Percentiles rank a stretch among this genome's conserved stretches.
Conservation (phyloP, 2,797 vertebrate species). For the Notoglanidium macrostoma region DNA sequence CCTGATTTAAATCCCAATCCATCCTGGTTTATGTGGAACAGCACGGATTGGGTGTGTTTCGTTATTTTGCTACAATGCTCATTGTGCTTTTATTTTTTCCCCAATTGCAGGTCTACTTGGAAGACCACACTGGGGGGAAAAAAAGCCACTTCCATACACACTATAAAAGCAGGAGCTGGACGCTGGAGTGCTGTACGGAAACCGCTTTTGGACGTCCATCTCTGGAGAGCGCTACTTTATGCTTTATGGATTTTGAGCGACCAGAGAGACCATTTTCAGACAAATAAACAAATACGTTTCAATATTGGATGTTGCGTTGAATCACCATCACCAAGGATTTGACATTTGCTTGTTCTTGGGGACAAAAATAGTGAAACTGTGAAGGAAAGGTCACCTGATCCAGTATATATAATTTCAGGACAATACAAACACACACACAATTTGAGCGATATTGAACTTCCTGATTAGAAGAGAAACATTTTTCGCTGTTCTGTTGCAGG, state of each 20-base stretch:
- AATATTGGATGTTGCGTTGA: slow-evolving; percentile 17
- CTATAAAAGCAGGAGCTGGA: not conserved
- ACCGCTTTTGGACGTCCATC: not conserved
- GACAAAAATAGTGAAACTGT: not conserved
- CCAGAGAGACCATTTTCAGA: not conserved
- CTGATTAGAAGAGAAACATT: slow-evolving; percentile 64
- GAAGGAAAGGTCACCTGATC: not conserved
- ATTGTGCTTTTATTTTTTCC: not conserved
- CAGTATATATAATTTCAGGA: slow-evolving; percentile 57
- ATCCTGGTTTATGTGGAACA: not conserved
- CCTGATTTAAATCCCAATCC: not conserved
- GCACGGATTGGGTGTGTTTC: not conserved
- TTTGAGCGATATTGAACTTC: slow-evolving; percentile 56
- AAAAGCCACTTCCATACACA: not conserved
- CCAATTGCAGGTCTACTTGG: not conserved
- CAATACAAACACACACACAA: slow-evolving; percentile 51
- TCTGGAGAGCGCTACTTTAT: not conserved
- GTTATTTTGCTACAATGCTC: not conserved
- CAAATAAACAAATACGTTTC: not conserved
- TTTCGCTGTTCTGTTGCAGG: slow-evolving; percentile 79
- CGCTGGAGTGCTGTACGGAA: not conserved
- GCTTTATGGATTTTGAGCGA: not conserved
- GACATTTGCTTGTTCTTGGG: slow-evolving; percentile 5
- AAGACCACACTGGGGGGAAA: slow-evolving; percentile 13
- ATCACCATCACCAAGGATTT: slow-evolving; percentile 20